These are phyloP conservation scores for Eulemur albifrons DNA, from an alignment of 2,797 vertebrate genomes.

Conservation along the genomic window DNA sequence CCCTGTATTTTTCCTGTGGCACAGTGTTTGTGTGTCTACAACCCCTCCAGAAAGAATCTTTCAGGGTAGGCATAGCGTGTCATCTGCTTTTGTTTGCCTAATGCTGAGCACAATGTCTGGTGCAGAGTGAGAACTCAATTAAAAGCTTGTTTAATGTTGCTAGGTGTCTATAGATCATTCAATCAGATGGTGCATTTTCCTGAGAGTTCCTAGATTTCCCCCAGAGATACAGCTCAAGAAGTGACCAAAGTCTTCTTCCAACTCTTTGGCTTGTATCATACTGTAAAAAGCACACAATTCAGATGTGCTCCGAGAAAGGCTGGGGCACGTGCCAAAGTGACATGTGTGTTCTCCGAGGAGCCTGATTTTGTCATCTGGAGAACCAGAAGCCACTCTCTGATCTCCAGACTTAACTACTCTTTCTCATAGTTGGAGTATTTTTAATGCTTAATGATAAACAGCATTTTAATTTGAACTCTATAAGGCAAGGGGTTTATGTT, in stretches of 20 bases:
- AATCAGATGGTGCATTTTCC: not conserved
- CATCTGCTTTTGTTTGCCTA: not conserved
- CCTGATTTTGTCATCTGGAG: not conserved
- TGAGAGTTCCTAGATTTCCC: not conserved
- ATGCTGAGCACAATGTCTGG: not conserved
- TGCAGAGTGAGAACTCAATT: not conserved
- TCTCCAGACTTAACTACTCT: not conserved
- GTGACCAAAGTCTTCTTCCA: not conserved
- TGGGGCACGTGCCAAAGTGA: not conserved
- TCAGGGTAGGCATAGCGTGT: not conserved
- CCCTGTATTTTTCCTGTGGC: not conserved
- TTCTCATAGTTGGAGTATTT: constrained; percentile 4
- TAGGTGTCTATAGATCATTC: not conserved
- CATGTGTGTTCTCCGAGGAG: not conserved
- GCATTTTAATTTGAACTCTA: constrained; percentile 52
- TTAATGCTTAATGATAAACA: constrained; percentile 61
- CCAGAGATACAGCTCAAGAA: not conserved
- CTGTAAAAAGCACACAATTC: not conserved
- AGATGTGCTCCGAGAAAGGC: constrained; percentile 12
- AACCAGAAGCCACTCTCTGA: not conserved
- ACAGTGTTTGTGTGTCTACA: not conserved
- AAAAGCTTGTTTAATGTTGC: not conserved
- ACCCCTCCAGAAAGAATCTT: not conserved
- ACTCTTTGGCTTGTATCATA: not conserved
- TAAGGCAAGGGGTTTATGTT: constrained; percentile 8